Evolutionary conservation across 2,797 vertebrate genomes (phyloP), one percentile per base, ranked within the genome.

Genomic region (Karalla daura): DNA sequence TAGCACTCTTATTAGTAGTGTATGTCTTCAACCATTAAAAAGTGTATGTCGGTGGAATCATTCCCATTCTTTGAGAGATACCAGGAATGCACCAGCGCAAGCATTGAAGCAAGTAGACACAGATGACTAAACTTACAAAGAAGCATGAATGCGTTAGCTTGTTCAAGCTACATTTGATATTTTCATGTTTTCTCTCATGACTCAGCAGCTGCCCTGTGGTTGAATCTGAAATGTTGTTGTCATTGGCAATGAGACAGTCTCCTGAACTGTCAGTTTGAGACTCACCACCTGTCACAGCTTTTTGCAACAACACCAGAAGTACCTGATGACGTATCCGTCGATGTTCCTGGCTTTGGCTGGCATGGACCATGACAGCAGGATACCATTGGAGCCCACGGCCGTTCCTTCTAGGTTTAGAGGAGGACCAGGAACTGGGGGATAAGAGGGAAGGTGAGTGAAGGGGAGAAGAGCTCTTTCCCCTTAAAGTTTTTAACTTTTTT

Each of bases 321-420:
- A 93, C 91, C 96, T 96, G 79, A 99, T 94, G 66, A 94, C 51
- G 30, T 98, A 98, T 35, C 88, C 94, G 2, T 94, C 53, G 76
- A 97, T 93, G 32, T 70, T 55, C 55, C 87, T 92, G 21, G 88
- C 78, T 75, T 93, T 89, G 37, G 78, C 25, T 3, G 95, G 93
- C 3, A 91, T 93, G 27, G 82, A 91, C 98, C 98, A 99, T 10
- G 96, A 94, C 1, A 99, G 92, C 41, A 99, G 91, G 81, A 99
- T 97, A 54, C 96, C 98, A 72, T 95, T 98, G 81, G 96, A 98
- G n/a, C 97, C 98, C 9, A 97, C 96, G 67, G 93, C 86, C 84
- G 97, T 94, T 54, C 97, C 97, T 13, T 94, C 93, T 20, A 98
- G 90, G 47, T 59, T 86, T 39, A 76, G 63, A 30, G 97, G 97